Base-by-base conservation (phyloP, 2,888 invertebrate species). In the Lobophora halterata region DNA sequence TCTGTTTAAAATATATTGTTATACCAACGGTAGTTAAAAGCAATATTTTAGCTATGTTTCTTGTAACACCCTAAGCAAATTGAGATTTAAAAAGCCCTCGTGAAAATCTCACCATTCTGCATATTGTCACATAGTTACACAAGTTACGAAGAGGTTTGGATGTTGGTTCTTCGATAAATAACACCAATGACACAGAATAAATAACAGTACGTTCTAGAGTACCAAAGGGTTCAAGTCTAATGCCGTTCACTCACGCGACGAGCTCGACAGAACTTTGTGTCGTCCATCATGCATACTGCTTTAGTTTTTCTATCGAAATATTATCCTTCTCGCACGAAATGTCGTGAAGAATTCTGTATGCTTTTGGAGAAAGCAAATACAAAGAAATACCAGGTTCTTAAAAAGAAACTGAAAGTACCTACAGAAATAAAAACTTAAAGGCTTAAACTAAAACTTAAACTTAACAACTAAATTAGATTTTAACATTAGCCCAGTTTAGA, bases 151-250 rank as follows among this genome's bases (percentile, higher is more conserved):
- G 46, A 44, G 46, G 36, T 44, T 46, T 18, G 51, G 55, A 59
- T 58, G 49, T 53, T 67, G 65, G 61, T 58, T 68, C 64, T 65
- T 66, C 74, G 56, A 83, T 85, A 85, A 82, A 83, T 81, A 78
- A 81, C 78, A 66, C 70, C 72, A 76, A 27, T 20, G 43, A n/a
- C 10, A 33, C 33, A 37, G 42, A 20, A 37, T 29, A 30, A 23
- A 18, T 17, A 23, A 14, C 18, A 27, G 26, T 23, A 23, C 3
- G 12, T 3, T n/a, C 10, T 16, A 17, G 24, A 23, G 23, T 24
- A 28, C 28, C 31, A 38, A 80, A 81, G 81, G 80, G 82, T 82
- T 80, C 65, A 56, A 46, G 58, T 68, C 69, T 85, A 83, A 86
- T 77, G 78, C 55, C 64, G 49, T 53, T 65, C 57, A 59, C 73